Percentiles rank a stretch among this genome's conserved stretches.
phyloP scores from a whole-genome alignment of 2,797 vertebrate genomes.

The Gallirallus australis region DNA sequence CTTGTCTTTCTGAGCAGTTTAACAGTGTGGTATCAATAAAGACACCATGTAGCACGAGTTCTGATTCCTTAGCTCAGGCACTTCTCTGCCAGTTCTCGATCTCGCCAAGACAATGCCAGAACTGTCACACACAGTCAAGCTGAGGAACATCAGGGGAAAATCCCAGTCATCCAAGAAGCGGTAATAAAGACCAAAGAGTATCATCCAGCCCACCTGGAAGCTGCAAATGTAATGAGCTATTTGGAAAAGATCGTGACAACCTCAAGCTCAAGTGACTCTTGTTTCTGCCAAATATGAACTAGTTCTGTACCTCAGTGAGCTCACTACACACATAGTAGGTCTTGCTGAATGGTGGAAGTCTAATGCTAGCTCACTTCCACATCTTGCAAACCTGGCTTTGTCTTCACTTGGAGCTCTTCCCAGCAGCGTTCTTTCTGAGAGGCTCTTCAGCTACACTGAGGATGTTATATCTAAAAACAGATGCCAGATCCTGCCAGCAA shows the following conservation, averaged over 20 bases:
- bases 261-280: constrained; percentile 27
- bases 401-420: constrained; percentile 63
- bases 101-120: constrained; percentile 51
- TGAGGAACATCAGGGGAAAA: constrained; percentile 54
- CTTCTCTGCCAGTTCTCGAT: constrained; percentile 29
- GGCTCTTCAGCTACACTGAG: constrained; percentile 60
- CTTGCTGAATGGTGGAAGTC: constrained; percentile 45
- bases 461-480: constrained; percentile 73
- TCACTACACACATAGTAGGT: background rate
- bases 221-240: constrained; percentile 51
- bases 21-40: constrained; percentile 55
- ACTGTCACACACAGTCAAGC: constrained; percentile 20
- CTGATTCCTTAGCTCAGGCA: constrained; percentile 47
- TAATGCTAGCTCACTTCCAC: constrained; percentile 59
- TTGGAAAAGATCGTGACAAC: constrained; percentile 61
- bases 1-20: constrained; percentile 55
- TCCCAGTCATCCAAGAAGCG: constrained; percentile 22
- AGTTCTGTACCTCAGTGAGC: background rate
- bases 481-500: constrained; percentile 70
- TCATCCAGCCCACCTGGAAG: constrained; percentile 63
- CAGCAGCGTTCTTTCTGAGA: constrained; percentile 53
- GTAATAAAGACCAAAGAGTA: constrained; percentile 47
- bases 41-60: constrained; percentile 19
- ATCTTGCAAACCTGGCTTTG: constrained; percentile 72
- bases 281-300: constrained; percentile 25